Conservation (phyloP, 2,797 vertebrate species). For the Chrosomus eos region DNA sequence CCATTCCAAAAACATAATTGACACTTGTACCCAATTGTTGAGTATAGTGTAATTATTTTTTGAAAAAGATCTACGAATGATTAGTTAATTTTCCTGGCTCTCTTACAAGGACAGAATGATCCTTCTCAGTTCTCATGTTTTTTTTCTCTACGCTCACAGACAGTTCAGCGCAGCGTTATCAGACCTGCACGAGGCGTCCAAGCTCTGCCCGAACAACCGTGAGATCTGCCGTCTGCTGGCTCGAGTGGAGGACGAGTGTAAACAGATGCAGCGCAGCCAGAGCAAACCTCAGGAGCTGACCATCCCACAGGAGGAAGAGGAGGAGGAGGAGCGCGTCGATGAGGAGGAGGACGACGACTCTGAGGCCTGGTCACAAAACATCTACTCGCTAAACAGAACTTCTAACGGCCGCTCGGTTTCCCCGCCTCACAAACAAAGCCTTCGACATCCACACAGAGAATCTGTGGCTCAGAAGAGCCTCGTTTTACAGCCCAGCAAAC, state of each 20-base stretch:
- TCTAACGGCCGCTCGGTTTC: conserved; percentile 61
- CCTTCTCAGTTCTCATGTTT: not conserved
- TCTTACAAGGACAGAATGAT: not conserved
- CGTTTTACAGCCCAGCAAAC: conserved; percentile 88
- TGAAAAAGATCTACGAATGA: too few relatives aligned
- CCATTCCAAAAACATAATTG: not conserved
- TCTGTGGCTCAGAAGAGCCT: conserved; percentile 77
- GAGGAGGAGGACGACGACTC: conserved; percentile 76
- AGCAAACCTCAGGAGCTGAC: conserved; percentile 79
- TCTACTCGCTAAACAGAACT: conserved; percentile 76
- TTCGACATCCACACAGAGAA: conserved; percentile 60
- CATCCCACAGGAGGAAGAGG: conserved; percentile 75
- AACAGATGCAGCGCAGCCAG: conserved; percentile 90
- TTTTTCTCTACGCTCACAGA: conserved; percentile 70
- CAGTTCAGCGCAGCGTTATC: conserved; percentile 90
- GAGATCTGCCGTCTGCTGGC: conserved; percentile 91
- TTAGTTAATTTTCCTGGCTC: not conserved
- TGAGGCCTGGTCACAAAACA: conserved; percentile 74
- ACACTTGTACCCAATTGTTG: not conserved
- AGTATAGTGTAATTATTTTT: not conserved
- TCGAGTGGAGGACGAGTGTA: conserved; percentile 95
- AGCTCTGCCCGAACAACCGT: conserved; percentile 91
- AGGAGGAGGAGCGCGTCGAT: conserved; percentile 74
- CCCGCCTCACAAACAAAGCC: conserved; percentile 68
- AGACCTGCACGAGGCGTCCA: conserved; percentile 91